Evolutionary conservation across 2,797 vertebrate genomes (phyloP), one percentile per base, ranked within the genome.

Genomic region (Bradypodion ventrale): DNA sequence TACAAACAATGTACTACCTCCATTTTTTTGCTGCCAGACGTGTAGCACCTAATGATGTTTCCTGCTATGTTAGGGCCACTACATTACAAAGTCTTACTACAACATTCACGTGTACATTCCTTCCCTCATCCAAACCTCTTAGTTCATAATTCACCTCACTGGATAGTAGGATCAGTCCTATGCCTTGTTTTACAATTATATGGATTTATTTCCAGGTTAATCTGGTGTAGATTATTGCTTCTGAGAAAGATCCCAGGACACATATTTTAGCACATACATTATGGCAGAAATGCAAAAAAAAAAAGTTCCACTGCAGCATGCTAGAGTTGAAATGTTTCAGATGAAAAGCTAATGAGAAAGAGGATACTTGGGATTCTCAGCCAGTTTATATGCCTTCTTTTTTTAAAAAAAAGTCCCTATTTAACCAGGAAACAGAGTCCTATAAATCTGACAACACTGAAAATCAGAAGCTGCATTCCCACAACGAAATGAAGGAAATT

Each of bases 401-500:
- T n/a, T n/a, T n/a, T n/a, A n/a, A n/a, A 40, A 86, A 86, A 3
- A 60, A 66, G 82, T 78, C 52, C 75, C 77, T 69, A 84, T 85
- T 88, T 83, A 93, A 87, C 90, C 68, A 83, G 81, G 16, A 60
- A 84, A 59, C 63, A 84, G 88, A 75, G 85, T 86, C 8, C 8
- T 4, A 40, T 29, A 83, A 84, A 80, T 72, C 65, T 81, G 78
- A 83, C 85, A 79, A 32, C 59, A 29, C 70, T 6, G 3, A 59
- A 77, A 87, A 88, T 83, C 21, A 84, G 85, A 42, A 77, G 35
- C 59, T 66, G 76, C 65, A 52, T 83, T 88, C 89, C 77, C 82
- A 78, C 82, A 21, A 75, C 0, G 56, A 90, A 89, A 87, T 44
- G 0, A 27, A 92, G 91, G 91, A 92, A 92, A 93, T 92, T 52